Conservation (phyloP, 2,888 invertebrate genomes). For the Drosophila meridionalis region DNA sequence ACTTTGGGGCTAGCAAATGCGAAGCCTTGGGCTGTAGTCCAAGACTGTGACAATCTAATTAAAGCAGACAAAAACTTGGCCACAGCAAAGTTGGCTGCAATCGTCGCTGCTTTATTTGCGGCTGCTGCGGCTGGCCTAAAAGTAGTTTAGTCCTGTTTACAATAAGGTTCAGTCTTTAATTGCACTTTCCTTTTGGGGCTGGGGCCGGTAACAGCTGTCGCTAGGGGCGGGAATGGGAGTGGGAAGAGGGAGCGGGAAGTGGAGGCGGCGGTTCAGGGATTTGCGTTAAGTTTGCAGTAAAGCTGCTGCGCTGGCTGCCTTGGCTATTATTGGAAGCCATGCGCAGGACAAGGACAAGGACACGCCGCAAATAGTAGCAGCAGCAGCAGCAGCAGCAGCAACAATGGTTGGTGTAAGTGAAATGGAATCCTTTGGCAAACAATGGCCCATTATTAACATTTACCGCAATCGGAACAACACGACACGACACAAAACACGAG, state of each 20-base stretch:
- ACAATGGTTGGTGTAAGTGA: conserved; percentile 33
- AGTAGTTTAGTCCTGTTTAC: conserved; percentile 26
- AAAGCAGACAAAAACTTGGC: not conserved
- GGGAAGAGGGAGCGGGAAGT: not conserved
- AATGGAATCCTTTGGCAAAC: conserved; percentile 55
- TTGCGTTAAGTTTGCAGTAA: conserved; percentile 10
- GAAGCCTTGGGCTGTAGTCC: not conserved
- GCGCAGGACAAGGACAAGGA: conserved; percentile 6
- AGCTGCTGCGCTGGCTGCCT: not conserved
- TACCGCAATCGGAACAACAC: conserved; percentile 55
- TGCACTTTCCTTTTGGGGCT: conserved; percentile 12
- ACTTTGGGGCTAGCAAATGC: not conserved
- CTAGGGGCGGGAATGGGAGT: not conserved
- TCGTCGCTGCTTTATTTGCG: conserved; percentile 1
- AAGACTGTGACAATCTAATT: not conserved
- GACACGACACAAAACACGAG: conserved; percentile 36
- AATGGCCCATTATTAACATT: conserved; percentile 65
- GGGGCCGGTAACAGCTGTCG: not conserved
- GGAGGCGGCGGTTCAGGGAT: not conserved
- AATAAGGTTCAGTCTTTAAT: conserved; percentile 18
- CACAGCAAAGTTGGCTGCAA: conserved; percentile 8
- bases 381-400: not conserved
- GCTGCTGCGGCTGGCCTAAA: conserved; percentile 3
- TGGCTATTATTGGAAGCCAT: conserved; percentile 15
- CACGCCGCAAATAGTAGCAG: conserved; percentile 15